These are phyloP conservation scores for Caenorhabditis becei DNA, from an alignment of 2,888 invertebrate genomes.

Conservation along the genomic window DNA sequence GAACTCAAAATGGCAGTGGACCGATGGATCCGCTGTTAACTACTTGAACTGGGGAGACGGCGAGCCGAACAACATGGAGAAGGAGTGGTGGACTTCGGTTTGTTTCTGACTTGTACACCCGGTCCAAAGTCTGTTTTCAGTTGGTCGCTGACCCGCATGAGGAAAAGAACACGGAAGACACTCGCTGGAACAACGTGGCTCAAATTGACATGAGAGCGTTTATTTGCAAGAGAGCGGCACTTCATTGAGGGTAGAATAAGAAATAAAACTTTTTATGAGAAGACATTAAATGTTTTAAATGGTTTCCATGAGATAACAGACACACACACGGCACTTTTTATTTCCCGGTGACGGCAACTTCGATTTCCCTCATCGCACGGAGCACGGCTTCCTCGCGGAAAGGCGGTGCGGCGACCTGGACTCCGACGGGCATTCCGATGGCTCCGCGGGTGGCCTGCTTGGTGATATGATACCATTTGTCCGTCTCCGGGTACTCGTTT, in stretches of 20 bases:
- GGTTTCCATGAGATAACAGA: conserved; percentile 11
- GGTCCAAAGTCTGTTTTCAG: conserved; percentile 8
- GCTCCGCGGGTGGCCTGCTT: conserved; percentile 69
- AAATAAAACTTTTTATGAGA: conserved; percentile 6
- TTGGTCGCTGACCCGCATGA: conserved; percentile 57
- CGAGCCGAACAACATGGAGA: conserved; percentile 56
- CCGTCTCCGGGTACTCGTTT: conserved; percentile 70
- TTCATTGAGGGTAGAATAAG: conserved; percentile 38
- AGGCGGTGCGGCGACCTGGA: conserved; percentile 77
- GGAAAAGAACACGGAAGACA: conserved; percentile 46
- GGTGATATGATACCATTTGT: conserved; percentile 71
- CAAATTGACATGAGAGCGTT: conserved; percentile 58
- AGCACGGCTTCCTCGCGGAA: conserved; percentile 74
- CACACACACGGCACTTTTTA: conserved; percentile 17
- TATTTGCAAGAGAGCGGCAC: conserved; percentile 50
- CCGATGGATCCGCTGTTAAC: conserved; percentile 41
- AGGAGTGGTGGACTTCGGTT: conserved; percentile 55
- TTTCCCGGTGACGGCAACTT: conserved; percentile 65
- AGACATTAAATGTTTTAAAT: neutral
- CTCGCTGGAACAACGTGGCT: conserved; percentile 58
- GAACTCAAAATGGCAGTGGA: conserved; percentile 55
- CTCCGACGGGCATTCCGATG: conserved; percentile 75
- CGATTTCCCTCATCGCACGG: conserved; percentile 73
- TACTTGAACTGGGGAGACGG: conserved; percentile 58
- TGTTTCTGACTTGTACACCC: conserved; percentile 7